phyloP scores from a whole-genome alignment of 2,888 invertebrate species.

The Adineta ricciae region DNA sequence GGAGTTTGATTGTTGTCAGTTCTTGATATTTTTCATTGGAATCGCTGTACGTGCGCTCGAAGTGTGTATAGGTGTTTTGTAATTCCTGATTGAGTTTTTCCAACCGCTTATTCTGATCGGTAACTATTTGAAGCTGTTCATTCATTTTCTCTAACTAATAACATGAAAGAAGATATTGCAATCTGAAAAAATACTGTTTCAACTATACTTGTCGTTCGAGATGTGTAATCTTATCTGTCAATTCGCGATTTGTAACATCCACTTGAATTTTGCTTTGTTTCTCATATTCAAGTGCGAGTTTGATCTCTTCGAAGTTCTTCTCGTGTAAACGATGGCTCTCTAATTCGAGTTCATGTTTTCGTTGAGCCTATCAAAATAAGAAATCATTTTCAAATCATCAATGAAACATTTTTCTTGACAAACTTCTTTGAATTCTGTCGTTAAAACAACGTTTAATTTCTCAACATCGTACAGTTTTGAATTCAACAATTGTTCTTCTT shows the following conservation, averaged over 20 bases:
- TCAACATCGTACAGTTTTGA: neutral
- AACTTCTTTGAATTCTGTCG: conserved; percentile 4
- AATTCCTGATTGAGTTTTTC: neutral
- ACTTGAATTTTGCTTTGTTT: neutral
- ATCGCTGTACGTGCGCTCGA: neutral
- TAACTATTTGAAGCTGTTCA: neutral
- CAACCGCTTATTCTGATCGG: neutral
- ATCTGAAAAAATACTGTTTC: neutral
- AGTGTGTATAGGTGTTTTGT: neutral
- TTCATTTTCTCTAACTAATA: neutral
- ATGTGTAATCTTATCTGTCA: neutral
- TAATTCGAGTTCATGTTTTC: conserved; percentile 14
- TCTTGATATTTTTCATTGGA: conserved; percentile 16
- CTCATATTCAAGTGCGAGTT: neutral
- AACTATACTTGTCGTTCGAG: neutral
- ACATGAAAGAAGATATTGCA: neutral
- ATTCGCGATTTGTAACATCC: neutral
- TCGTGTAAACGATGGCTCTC: neutral
- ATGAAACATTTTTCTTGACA: neutral
- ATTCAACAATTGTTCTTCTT: neutral
- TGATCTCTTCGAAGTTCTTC: neutral
- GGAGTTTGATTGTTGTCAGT: neutral
- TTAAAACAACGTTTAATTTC: neutral
- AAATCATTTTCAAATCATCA: neutral
- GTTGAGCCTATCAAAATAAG: neutral